Conservation (phyloP, 2,797 vertebrate genomes). For the Poeciliopsis infans region DNA sequence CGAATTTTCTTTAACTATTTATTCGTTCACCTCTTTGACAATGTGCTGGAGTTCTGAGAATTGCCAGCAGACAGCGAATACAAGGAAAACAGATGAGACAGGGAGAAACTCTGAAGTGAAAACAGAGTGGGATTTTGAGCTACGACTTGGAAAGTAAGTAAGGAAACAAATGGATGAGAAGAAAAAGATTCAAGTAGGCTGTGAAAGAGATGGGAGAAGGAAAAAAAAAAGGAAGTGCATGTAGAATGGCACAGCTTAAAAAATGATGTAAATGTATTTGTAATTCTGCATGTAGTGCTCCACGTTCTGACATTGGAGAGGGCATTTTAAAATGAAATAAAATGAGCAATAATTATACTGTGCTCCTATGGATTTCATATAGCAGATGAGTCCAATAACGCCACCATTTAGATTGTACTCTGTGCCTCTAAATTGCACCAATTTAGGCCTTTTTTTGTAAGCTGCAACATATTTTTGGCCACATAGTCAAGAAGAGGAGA, state of each 20-base stretch:
- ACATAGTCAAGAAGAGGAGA: slow-evolving; percentile 24
- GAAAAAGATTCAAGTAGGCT: slow-evolving; percentile 21
- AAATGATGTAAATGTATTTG: slow-evolving; percentile 16
- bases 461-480: slow-evolving; percentile 64
- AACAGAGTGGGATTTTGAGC: slow-evolving; percentile 35
- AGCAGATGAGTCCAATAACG: slow-evolving; percentile 33
- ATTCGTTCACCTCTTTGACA: not conserved
- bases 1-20: not conserved
- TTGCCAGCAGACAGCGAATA: slow-evolving; percentile 12
- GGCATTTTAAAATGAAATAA: slow-evolving; percentile 37
- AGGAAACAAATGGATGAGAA: slow-evolving; percentile 27
- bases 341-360: slow-evolving; percentile 48
- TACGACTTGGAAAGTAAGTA: slow-evolving; percentile 34
- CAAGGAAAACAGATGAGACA: slow-evolving; percentile 49
- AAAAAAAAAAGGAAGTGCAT: not conserved
- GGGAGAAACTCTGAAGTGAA: slow-evolving; percentile 23
- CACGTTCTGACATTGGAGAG: slow-evolving; percentile 34
- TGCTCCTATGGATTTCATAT: slow-evolving; percentile 49
- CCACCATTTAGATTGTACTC: slow-evolving; percentile 44
- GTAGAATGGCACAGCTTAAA: slow-evolving; percentile 5
- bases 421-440: slow-evolving; percentile 62
- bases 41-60: slow-evolving; percentile 41
- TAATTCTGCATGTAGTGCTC: not conserved
- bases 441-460: slow-evolving; percentile 60
- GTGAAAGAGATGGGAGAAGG: slow-evolving; percentile 18